These are phyloP conservation scores for Malthinus flaveolus DNA, from an alignment of 2,888 invertebrate species.

Conservation along the genomic window DNA sequence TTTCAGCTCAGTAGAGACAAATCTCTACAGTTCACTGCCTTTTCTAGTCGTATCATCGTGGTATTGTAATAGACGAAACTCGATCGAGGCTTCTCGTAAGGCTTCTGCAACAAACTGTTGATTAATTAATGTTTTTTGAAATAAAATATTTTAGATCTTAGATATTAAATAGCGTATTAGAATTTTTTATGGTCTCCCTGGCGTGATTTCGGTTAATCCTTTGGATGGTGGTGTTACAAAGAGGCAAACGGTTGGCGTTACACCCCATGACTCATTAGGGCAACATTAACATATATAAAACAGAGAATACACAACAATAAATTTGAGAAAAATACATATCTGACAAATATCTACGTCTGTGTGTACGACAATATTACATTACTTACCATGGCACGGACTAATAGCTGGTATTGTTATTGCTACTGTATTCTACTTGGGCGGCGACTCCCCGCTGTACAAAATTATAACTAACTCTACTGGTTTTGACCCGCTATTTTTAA, in stretches of 20 bases:
- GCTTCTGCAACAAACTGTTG: too few relatives aligned
- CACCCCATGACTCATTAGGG: conserved; percentile 32
- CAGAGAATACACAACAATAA: conserved; percentile 33
- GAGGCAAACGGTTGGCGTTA: conserved; percentile 5
- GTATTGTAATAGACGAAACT: too few relatives aligned
- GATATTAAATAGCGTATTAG: too few relatives aligned
- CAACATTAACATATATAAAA: conserved; percentile 35
- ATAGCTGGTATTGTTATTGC: conserved; percentile 48
- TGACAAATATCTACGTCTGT: conserved; percentile 41
- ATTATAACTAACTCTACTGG: conserved; percentile 40
- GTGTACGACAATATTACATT: conserved; percentile 43
- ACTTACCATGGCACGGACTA: conserved; percentile 43
- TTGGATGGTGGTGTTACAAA: not conserved
- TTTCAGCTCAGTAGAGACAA: too few relatives aligned
- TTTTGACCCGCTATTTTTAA: conserved; percentile 47
- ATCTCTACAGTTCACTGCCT: too few relatives aligned
- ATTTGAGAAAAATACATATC: conserved; percentile 35
- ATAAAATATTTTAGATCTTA: too few relatives aligned
- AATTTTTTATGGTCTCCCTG: too few relatives aligned
- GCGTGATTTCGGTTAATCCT: too few relatives aligned
- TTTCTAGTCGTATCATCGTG: too few relatives aligned
- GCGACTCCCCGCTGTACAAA: conserved; percentile 44
- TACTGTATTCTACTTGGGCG: conserved; percentile 54
- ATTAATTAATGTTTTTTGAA: too few relatives aligned
- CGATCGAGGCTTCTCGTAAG: too few relatives aligned